Evolutionary conservation across 2,113 vertebrate genomes (phyloP).

Genomic region (Atractosteus spatula): DNA sequence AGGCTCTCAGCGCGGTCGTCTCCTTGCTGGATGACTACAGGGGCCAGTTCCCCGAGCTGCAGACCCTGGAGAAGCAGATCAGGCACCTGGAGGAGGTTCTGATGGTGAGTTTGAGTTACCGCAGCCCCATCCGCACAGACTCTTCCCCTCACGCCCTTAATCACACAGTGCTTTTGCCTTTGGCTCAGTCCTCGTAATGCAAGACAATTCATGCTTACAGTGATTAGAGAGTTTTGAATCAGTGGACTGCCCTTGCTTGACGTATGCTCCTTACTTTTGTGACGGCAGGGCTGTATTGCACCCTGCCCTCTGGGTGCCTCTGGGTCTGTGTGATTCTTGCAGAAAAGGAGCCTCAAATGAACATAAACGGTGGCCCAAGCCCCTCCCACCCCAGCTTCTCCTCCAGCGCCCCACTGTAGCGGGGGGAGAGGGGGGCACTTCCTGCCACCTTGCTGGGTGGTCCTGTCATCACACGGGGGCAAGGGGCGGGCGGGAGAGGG

Average conservation of each 20-base stretch:
- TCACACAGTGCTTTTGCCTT: too few species aligned
- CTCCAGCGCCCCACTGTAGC: neutral
- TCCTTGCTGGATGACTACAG: conserved; percentile 89
- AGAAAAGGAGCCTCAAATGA: neutral
- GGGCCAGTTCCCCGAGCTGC: conserved; percentile 90
- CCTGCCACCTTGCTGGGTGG: conserved; percentile 10
- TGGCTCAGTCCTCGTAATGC: too few species aligned
- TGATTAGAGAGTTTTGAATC: too few species aligned
- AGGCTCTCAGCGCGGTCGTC: conserved; percentile 72
- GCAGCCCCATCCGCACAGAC: neutral
- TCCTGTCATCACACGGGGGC: neutral
- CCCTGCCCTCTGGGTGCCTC: neutral
- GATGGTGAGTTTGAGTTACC: conserved; percentile 68
- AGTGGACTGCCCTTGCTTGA: too few species aligned
- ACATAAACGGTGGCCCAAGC: too few species aligned
- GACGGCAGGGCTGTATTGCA: too few species aligned
- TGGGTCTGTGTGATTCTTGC: neutral
- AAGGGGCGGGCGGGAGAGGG: neutral
- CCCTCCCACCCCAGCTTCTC: too few species aligned
- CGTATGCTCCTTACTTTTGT: too few species aligned
- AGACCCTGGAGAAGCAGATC: conserved; percentile 84
- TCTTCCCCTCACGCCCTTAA: neutral
- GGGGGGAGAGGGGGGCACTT: conserved; percentile 20
- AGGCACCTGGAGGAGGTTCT: conserved; percentile 79
- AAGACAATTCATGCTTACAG: too few species aligned